Evolutionary conservation across 2,113 vertebrate genomes (phyloP).

Genomic region (Amia ocellicauda): DNA sequence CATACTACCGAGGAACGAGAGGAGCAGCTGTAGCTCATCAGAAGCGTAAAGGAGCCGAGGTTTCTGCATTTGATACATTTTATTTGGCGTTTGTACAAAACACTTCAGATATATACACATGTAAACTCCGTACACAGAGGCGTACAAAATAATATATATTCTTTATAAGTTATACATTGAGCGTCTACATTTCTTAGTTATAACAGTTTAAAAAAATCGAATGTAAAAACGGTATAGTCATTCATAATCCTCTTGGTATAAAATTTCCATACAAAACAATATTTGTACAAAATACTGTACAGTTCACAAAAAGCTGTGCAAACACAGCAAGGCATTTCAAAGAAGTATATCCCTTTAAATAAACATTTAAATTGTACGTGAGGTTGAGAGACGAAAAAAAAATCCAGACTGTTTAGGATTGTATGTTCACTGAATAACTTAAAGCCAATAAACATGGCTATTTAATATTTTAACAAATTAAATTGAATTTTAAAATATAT

Average conservation of each 20-base stretch:
- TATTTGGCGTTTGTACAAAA: conserved; percentile 11
- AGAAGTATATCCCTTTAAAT: conserved; percentile 24
- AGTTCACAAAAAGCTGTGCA: conserved; percentile 33
- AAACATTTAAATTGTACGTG: conserved; percentile 9
- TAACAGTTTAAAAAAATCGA: conserved; percentile 25
- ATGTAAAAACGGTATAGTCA: conserved; percentile 28
- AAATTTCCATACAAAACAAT: conserved; percentile 33
- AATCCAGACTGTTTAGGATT: neutral
- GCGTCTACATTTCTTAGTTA: conserved; percentile 42
- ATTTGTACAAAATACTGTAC: conserved; percentile 35
- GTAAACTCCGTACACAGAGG: conserved; percentile 32
- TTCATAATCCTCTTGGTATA: conserved; percentile 37
- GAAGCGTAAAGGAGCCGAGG: too few relatives aligned
- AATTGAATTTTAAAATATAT: too few relatives aligned
- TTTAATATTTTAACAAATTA: too few relatives aligned
- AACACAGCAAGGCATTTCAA: conserved; percentile 38
- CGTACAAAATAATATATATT: conserved; percentile 47
- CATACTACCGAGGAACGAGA: too few relatives aligned
- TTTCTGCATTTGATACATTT: conserved; percentile 3
- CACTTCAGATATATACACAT: conserved; percentile 44
- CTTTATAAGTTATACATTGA: conserved; percentile 51
- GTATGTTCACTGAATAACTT: too few relatives aligned
- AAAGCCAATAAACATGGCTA: too few relatives aligned
- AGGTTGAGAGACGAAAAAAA: neutral
- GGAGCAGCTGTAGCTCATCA: too few relatives aligned